Base-by-base conservation (phyloP, 1,140 invertebrate species). In the Mizuhopecten yessoensis region DNA sequence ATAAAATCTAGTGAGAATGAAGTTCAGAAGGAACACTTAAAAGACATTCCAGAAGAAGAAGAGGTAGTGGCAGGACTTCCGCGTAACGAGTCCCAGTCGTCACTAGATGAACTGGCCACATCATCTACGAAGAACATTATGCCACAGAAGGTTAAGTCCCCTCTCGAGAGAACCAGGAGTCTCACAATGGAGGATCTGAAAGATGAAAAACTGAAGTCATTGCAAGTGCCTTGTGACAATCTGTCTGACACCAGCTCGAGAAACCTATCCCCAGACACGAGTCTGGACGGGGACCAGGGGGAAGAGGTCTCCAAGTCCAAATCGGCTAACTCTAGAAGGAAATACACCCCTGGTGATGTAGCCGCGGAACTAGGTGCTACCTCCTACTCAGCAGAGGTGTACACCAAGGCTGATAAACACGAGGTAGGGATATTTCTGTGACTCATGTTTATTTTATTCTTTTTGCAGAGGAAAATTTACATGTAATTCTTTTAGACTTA, bases 151-250 rank as follows among this genome's bases (percentile, higher is more conserved):
- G 75, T 45, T 0, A 92, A 91, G 49, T 23, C 7, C 34, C 34
- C 42, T 33, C 39, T 88, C 29, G 17, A 34, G 0, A 87, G 89
- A 20, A 88, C n/a, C 33, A 23, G 86, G 20, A 94, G 93, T 90
- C 86, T 94, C 86, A 92, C 93, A 42, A 91, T 94, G 92, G 94
- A 94, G 45, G 94, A 94, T 86, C 87, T 94, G 29, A 88, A 75
- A 11, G 34, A 94, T 91, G 92, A 93, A 34, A 92, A 92, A 39
- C 90, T 93, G 20, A 89, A 91, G 87, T 75, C 45, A 33, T 88
- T 94, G 11, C 33, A 92, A 15, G 88, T 91, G 88, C 33, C 88
- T 33, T 86, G 49, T 29, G 87, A 87, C 45, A 29, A 89, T 87
- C 49, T 88, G 34, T 87, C 88, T 86, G 90, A 88, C 34, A 90